A percentile compares a stretch with the other conserved stretches of the same genome.
These are phyloP conservation scores for Eugnorisma glareosa DNA, from an alignment of 2,888 invertebrate species.

Conservation along the genomic window DNA sequence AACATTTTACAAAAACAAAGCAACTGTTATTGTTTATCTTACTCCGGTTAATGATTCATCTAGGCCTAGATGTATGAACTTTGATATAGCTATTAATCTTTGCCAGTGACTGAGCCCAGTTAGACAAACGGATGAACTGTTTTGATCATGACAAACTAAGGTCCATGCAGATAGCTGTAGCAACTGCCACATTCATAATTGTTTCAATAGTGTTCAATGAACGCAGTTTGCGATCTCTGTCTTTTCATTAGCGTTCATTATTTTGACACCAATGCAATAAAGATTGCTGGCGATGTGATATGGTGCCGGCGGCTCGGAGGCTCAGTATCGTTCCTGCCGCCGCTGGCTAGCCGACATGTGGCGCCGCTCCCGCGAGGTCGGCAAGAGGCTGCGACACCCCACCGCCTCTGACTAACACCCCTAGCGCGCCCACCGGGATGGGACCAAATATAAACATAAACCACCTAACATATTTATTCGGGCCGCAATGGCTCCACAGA, in stretches of 20 bases:
- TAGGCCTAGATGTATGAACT: not conserved
- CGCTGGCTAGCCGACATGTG: constrained; percentile 76
- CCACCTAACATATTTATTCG: constrained; percentile 80
- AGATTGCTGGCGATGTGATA: constrained; percentile 77
- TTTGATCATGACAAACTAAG: constrained; percentile 12
- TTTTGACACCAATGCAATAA: constrained; percentile 86
- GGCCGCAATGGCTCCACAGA: constrained; percentile 86
- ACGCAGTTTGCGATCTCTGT: constrained; percentile 71
- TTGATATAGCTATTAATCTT: constrained; percentile 21
- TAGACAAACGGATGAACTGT: not conserved
- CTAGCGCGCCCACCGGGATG: constrained; percentile 81
- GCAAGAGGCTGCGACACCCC: constrained; percentile 65
- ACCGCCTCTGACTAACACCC: constrained; percentile 63
- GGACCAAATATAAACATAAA: constrained; percentile 82
- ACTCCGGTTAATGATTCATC: constrained; percentile 8
- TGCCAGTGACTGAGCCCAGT: not conserved
- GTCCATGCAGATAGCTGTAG: constrained; percentile 1
- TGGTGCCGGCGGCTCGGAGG: constrained; percentile 65
- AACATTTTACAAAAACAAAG: constrained; percentile 72
- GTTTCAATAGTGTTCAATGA: constrained; percentile 12
- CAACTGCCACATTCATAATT: constrained; percentile 10
- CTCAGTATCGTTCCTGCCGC: constrained; percentile 75
- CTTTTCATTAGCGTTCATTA: constrained; percentile 83
- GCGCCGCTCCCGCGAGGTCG: constrained; percentile 72
- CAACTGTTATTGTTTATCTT: constrained; percentile 11